These are phyloP conservation scores for Nasonia vitripennis DNA, from an alignment of 1,140 invertebrate genomes.

Conservation along the genomic window DNA sequence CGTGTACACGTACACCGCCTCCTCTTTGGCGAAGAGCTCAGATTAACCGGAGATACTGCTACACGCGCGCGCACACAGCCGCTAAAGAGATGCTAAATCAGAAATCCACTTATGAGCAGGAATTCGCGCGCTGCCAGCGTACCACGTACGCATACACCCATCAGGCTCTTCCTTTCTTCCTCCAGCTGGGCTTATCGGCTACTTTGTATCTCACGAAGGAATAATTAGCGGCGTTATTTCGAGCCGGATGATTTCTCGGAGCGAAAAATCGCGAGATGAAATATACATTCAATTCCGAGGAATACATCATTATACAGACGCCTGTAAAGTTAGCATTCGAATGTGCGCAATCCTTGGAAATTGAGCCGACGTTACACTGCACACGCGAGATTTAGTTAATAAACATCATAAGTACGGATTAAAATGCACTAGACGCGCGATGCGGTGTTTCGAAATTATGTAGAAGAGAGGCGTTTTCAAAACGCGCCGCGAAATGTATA, in stretches of 20 bases:
- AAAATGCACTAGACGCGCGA: too few relatives aligned
- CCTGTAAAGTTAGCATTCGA: too few relatives aligned
- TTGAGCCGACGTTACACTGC: too few relatives aligned
- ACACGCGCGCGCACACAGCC: background rate
- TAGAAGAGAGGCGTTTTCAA: too few relatives aligned
- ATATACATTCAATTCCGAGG: background rate
- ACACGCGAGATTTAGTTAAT: too few relatives aligned
- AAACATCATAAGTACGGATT: too few relatives aligned
- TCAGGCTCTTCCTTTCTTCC: background rate
- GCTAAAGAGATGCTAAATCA: conserved; percentile 35
- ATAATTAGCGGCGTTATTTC: conserved; percentile 4
- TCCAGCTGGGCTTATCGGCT: background rate
- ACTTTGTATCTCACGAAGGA: background rate
- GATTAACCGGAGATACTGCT: conserved; percentile 28
- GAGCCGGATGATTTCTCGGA: background rate
- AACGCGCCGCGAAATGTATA: too few relatives aligned
- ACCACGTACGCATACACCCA: background rate
- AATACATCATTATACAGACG: too few relatives aligned
- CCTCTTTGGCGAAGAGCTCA: background rate
- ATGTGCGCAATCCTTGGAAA: too few relatives aligned
- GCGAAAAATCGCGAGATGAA: background rate
- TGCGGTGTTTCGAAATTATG: too few relatives aligned
- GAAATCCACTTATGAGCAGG: conserved; percentile 29
- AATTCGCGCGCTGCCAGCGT: background rate
- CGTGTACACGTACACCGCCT: background rate